A percentile compares a stretch with the other conserved stretches of the same genome.
Evolutionary conservation across 2,888 invertebrate genomes (phyloP).

Genomic region (Oasisia sp.): DNA sequence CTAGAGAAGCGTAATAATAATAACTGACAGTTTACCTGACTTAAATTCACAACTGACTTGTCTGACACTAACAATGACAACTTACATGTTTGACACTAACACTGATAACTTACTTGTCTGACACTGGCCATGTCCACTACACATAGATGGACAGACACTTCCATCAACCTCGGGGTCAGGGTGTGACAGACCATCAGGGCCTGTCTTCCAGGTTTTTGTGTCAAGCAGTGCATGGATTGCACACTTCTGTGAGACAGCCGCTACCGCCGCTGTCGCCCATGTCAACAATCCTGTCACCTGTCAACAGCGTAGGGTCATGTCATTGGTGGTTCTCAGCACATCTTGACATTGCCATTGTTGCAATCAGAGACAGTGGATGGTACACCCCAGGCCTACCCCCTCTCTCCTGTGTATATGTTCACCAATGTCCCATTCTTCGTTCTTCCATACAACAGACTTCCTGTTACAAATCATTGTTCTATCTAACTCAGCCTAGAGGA

Average conservation of each 20-base stretch:
- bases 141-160: constrained; percentile 26
- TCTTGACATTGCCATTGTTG: neutral
- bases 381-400: neutral
- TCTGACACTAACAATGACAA: too few relatives aligned
- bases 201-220: neutral
- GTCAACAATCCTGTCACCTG: constrained; percentile 46
- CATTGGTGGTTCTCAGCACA: neutral
- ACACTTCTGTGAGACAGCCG: constrained; percentile 44
- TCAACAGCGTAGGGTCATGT: neutral
- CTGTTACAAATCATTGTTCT: too few relatives aligned
- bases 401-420: too few relatives aligned
- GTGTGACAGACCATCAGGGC: neutral
- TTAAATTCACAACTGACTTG: too few relatives aligned
- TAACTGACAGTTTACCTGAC: too few relatives aligned
- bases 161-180: constrained; percentile 23
- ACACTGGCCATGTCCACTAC: constrained; percentile 5
- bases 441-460: too few relatives aligned
- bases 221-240: neutral
- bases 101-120: constrained; percentile 3
- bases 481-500: too few relatives aligned
- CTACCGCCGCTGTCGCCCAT: constrained; percentile 42
- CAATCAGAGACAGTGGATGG: neutral
- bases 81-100: neutral
- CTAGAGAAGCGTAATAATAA: too few relatives aligned
- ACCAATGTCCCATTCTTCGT: too few relatives aligned